phyloP scores from a whole-genome alignment of 2,888 invertebrate genomes.

The Caenorhabditis sp. region DNA sequence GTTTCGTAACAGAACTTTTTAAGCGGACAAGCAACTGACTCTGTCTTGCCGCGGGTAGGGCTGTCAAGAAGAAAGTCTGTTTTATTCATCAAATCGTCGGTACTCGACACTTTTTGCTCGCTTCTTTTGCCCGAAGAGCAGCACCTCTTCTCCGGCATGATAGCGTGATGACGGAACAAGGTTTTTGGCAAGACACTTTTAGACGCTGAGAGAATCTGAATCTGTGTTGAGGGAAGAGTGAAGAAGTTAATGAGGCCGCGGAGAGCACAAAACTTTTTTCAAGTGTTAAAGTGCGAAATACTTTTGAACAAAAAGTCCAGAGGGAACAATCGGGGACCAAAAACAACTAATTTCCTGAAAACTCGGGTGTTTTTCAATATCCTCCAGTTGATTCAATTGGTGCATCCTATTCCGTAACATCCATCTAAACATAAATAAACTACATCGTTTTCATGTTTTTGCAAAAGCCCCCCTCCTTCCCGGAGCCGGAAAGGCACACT shows the following conservation, averaged over 20 bases:
- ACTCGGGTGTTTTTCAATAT: conserved; percentile 17
- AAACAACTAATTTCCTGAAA: neutral
- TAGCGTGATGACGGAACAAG: conserved; percentile 35
- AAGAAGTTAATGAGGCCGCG: conserved; percentile 41
- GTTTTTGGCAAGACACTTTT: conserved; percentile 5
- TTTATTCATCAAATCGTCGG: conserved; percentile 58
- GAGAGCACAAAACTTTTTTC: conserved; percentile 15
- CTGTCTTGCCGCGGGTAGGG: conserved; percentile 1
- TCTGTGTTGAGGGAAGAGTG: conserved; percentile 11
- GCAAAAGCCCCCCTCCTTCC: conserved; percentile 13
- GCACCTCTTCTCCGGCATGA: conserved; percentile 36
- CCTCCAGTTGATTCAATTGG: conserved; percentile 41
- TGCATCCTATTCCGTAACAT: conserved; percentile 37
- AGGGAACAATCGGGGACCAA: neutral
- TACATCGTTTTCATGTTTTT: conserved; percentile 37
- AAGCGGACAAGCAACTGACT: conserved; percentile 4
- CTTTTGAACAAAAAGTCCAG: conserved; percentile 4
- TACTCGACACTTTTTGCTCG: conserved; percentile 36
- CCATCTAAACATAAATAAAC: conserved; percentile 19
- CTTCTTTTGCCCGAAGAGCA: conserved; percentile 1
- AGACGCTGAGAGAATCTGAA: conserved; percentile 26
- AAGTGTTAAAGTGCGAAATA: neutral
- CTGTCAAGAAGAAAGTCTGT: conserved; percentile 57
- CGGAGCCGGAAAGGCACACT: conserved; percentile 45
- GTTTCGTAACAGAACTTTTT: conserved; percentile 32